Evolutionary conservation across 2,797 vertebrate genomes (phyloP).

Genomic region (Myotis planiceps): DNA sequence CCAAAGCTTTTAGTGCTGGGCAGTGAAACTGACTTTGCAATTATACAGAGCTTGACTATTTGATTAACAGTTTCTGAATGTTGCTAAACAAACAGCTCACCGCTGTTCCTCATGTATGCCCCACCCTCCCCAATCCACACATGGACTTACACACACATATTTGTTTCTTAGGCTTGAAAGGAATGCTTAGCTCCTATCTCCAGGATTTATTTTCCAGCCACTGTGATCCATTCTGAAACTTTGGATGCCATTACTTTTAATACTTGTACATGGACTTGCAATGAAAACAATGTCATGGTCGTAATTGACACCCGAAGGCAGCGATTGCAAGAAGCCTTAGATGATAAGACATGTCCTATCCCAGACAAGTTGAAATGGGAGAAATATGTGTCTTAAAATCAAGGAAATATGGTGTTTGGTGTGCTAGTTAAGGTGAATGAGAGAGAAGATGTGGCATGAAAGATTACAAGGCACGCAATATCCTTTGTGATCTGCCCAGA

Average conservation of each 20-base stretch:
- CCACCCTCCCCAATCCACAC: not conserved
- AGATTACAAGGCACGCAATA: not conserved
- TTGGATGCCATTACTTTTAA: not conserved
- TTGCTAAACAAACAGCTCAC: not conserved
- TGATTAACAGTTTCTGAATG: not conserved
- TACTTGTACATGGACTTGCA: not conserved
- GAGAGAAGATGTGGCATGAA: not conserved
- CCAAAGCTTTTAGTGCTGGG: not conserved
- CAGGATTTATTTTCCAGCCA: not conserved
- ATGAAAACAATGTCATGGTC: not conserved
- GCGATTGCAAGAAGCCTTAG: not conserved
- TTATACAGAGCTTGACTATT: not conserved
- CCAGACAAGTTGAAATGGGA: not conserved
- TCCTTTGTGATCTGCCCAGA: not conserved
- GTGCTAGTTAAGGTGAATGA: not conserved
- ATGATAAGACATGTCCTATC: not conserved
- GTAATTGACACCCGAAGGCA: not conserved
- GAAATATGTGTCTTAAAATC: not conserved
- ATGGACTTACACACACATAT: fast-evolving
- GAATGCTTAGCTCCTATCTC: not conserved
- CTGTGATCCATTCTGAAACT: not conserved
- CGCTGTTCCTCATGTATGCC: not conserved
- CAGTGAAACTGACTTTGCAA: not conserved
- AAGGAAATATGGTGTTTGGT: not conserved
- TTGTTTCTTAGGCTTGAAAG: not conserved